Evolutionary conservation across 1,140 invertebrate species (phyloP), one percentile per base, ranked within the genome.

Genomic region (Drosophila jambulina): DNA sequence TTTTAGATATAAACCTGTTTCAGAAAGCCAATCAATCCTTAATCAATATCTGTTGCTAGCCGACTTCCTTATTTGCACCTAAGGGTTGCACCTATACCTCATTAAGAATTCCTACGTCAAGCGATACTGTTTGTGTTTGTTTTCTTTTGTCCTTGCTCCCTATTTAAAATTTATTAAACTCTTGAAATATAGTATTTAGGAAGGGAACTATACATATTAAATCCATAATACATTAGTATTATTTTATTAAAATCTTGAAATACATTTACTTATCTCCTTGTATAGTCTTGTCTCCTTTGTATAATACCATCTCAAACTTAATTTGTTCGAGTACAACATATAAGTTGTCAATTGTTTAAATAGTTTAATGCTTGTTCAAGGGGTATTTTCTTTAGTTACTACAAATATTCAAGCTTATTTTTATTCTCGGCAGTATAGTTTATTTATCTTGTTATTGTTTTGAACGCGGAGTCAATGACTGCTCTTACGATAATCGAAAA

Each of bases 401-500:
- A 34, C 21, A 21, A 15, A 23, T 21, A 5, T 46, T 0, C 7
- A 25, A 48, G 46, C 9, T 25, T 1, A 48, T 19, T 29, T 51
- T 51, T 51, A 32, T n/a, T 15, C n/a, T 17, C 23, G 2, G 6
- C 25, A 46, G 25, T 21, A 59, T 7, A 21, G 9, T 29, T 23
- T 29, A 21, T 32, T 69, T 70, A 54, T 70, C 67, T 46, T 54
- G 62, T 68, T 70, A 32, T 68, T 70, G 67, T 68, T 70, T 45
- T 45, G 13, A 23, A 38, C n/a, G 53, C 19, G 0, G 9, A 69
- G 46, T 49, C 46, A 51, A 34, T 23, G 27, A 36, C 38, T 34
- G 27, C 29, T 34, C 7, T 9, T 6, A n/a, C 27, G 67, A 67
- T 70, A 53, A 70, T 29, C 53, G 10, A 23, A 42, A 25, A 4